A percentile compares a stretch with the other conserved stretches of the same genome.
These are phyloP conservation scores for Latrodectus elegans DNA, from an alignment of 2,888 invertebrate genomes.

Conservation along the genomic window DNA sequence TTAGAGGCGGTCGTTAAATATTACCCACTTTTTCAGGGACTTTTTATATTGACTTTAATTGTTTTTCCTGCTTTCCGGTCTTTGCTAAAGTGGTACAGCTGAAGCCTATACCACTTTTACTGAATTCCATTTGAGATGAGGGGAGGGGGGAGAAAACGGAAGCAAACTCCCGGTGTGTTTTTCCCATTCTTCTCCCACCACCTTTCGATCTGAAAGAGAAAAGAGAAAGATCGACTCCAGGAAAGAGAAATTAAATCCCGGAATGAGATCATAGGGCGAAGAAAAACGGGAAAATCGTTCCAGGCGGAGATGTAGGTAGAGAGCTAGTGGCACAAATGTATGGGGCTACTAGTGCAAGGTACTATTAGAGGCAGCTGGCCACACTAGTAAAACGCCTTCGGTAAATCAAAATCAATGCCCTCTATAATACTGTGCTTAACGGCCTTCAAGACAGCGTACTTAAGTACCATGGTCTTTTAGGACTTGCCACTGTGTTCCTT, in stretches of 20 bases:
- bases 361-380: slow-evolving; percentile 63
- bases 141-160: neutral
- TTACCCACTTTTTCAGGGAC: too few species aligned
- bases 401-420: slow-evolving; percentile 68
- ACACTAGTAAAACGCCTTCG: slow-evolving; percentile 39
- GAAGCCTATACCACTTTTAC: neutral
- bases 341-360: neutral
- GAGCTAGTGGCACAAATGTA: slow-evolving; percentile 13
- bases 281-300: slow-evolving; percentile 25
- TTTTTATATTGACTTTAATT: too few species aligned
- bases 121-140: neutral
- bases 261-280: slow-evolving; percentile 53
- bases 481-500: neutral
- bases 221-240: slow-evolving; percentile 51
- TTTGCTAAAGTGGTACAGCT: neutral
- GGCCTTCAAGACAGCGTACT: slow-evolving; percentile 21
- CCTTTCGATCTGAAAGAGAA: slow-evolving; percentile 22
- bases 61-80: too few species aligned
- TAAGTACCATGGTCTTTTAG: slow-evolving; percentile 15
- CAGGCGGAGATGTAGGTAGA: slow-evolving; percentile 3
- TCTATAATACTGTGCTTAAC: slow-evolving; percentile 57
- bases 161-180: neutral
- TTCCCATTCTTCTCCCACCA: slow-evolving; percentile 2
- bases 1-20: too few species aligned
- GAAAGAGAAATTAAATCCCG: slow-evolving; percentile 60